These are phyloP conservation scores for Myioborus miniatus DNA, from an alignment of 2,797 vertebrate genomes.

Conservation along the genomic window DNA sequence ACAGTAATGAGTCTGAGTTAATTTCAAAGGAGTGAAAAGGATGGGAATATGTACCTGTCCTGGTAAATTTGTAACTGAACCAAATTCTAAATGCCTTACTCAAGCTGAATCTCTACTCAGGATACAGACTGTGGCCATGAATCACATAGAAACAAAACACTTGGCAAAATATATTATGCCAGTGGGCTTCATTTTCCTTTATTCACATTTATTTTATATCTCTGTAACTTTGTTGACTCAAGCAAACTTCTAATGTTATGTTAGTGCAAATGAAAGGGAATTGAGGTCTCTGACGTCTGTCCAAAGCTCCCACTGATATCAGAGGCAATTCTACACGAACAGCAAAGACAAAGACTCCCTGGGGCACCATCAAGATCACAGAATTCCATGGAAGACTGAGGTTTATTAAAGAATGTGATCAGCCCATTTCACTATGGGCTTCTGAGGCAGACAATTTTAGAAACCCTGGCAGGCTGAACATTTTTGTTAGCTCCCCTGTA, in stretches of 20 bases:
- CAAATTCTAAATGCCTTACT: background rate
- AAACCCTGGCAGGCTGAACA: slow-evolving; percentile 60
- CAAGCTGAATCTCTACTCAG: background rate
- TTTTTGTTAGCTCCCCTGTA: slow-evolving; percentile 65
- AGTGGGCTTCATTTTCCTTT: slow-evolving; percentile 26
- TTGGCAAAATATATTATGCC: slow-evolving; percentile 38
- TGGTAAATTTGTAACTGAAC: background rate
- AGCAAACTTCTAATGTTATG: slow-evolving; percentile 55
- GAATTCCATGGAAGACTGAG: slow-evolving; percentile 70
- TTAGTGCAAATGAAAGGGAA: slow-evolving; percentile 52
- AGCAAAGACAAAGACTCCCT: slow-evolving; percentile 66
- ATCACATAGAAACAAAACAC: background rate
- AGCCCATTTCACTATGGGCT: slow-evolving; percentile 32
- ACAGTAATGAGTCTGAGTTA: background rate
- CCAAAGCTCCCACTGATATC: slow-evolving; percentile 66
- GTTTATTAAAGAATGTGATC: slow-evolving; percentile 70
- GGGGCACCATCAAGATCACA: slow-evolving; percentile 65
- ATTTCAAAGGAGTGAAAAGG: background rate
- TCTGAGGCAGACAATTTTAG: slow-evolving; percentile 51
- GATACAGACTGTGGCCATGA: background rate
- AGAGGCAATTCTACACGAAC: slow-evolving; percentile 57
- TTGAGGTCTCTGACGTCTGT: slow-evolving; percentile 53
- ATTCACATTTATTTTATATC: slow-evolving; percentile 32
- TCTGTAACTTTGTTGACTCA: slow-evolving; percentile 38
- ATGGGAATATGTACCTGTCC: background rate